Percentiles rank a stretch among this genome's conserved stretches.
phyloP scores from a whole-genome alignment of 2,888 invertebrate genomes.

The Philaethria dido region DNA sequence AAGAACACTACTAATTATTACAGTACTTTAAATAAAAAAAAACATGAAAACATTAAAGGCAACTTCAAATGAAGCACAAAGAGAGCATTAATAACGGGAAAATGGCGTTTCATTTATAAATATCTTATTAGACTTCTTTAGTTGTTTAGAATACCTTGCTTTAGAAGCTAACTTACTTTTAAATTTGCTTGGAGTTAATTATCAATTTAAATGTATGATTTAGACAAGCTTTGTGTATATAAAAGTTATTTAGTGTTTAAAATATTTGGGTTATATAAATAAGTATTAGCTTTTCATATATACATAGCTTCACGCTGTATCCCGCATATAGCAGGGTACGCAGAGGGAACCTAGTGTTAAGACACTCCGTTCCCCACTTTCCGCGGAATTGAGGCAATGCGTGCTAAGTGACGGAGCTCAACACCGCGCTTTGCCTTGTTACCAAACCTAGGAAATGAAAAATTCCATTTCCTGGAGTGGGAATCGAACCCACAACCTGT shows the following conservation, averaged over 20 bases:
- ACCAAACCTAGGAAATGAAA: too few species aligned
- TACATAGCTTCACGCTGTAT: too few species aligned
- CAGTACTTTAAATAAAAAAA: constrained; percentile 1
- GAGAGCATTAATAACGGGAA: background rate
- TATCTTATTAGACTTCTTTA: background rate
- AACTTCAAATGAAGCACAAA: constrained; percentile 1
- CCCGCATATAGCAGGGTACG: too few species aligned
- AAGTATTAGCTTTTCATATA: too few species aligned
- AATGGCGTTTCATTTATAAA: constrained; percentile 3
- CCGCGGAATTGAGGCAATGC: too few species aligned
- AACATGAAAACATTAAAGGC: constrained; percentile 4
- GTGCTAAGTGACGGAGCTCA: too few species aligned
- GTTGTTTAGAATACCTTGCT: background rate
- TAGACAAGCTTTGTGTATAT: background rate
- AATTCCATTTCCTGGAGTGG: too few species aligned
- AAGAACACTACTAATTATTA: background rate
- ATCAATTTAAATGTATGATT: constrained; percentile 2
- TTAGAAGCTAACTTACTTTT: background rate
- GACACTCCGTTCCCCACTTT: too few species aligned
- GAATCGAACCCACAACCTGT: too few species aligned
- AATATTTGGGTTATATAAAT: too few species aligned
- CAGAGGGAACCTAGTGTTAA: too few species aligned
- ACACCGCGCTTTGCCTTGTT: too few species aligned
- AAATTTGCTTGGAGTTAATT: constrained; percentile 5
- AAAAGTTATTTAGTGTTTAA: background rate